Evolutionary conservation across 2,888 invertebrate species (phyloP), one percentile per base, ranked within the genome.

Genomic region (Diabrotica balteata): DNA sequence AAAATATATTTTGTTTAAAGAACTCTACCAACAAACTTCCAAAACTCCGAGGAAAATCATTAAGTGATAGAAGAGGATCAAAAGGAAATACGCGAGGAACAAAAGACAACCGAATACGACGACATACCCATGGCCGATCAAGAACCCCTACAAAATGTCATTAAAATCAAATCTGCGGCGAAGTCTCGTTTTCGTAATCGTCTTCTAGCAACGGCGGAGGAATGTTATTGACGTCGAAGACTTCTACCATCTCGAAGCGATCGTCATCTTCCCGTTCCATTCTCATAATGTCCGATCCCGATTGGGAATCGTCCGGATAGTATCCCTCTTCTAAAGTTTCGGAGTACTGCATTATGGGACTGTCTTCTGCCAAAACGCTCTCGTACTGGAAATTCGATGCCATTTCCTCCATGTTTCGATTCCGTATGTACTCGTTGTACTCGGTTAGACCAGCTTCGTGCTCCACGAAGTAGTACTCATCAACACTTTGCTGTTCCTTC

Each of bases 171-270:
- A 84, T 82, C 68, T 83, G 81, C 73, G 75, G 78, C 52, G 76
- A 75, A 63, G 77, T 78, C 63, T 82, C 84, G 73, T 89, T 88
- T 76, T 90, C 90, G 79, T 93, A 92, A 78, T 91, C 91, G 76
- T 93, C 92, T 63, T 90, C 88, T 78, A 93, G 88, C 72, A 92
- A 85, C 63, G 93, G 93, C 63, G 93, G 93, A n/a, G 93, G 93
- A 77, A 93, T 88, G 43, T 89, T 90, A 47, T 91, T 88, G 22
- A 93, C 90, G 78, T 93, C 92, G 79, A 93, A 90, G 79, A 90
- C 90, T 74, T 92, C 93, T n/a, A 90, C 90, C 66, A 90, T 85
- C 80, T 91, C 87, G 81, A 88, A 86, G 78, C 90, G 87, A 81
- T 92, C 88, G 63, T 82, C 83, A 9, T 84, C 83, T 47, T 84